Base-by-base conservation (phyloP, 2,888 invertebrate species). In the Aphidoletes aphidimyza region DNA sequence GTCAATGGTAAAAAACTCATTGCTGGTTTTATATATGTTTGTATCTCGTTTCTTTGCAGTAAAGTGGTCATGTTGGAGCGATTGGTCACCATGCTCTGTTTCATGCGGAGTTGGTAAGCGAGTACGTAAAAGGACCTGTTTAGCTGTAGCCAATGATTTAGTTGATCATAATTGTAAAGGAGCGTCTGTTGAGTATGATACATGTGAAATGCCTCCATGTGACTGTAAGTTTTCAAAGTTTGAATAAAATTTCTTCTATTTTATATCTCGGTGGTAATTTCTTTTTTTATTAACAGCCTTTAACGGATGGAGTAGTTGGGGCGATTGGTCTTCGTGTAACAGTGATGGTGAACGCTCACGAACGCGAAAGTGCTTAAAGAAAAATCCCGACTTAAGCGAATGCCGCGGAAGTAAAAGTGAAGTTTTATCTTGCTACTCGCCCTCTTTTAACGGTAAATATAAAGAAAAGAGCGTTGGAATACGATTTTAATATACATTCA, bases 61-160 rank as follows among this genome's bases (percentile, higher is more conserved):
- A 47, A 93, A 94, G 87, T 96, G 96, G 96, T 93, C 94, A 1
- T 96, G 96, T 87, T 97, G 97, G 97, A 93, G 94, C 0, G 96
- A 96, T 83, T 96, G 95, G 95, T 93, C 95, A 2, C 92, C 92
- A 17, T 97, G 97, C 87, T 94, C 94, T 34, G 94, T 93, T 0
- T 92, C 93, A 0, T 96, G 96, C 87, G 94, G 94, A 0, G 90
- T 91, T 83, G 96, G 97, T 0, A 91, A 93, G 30, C 92, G 93
- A 83, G 91, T 92, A 26, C 92, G 96, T 85, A 92, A 93, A 0
- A 92, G 97, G 36, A 92, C 92, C 86, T 97, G 97, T 86, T 88
- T 93, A 83, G 91, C 92, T 0, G 91, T 91, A 0, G 89, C 89
- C 59, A 88, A 88, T n/a, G 87, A 88, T n/a, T 84, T 86, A 34